Conservation (phyloP, 2,888 invertebrate genomes). For the Luperina nickerlii region DNA sequence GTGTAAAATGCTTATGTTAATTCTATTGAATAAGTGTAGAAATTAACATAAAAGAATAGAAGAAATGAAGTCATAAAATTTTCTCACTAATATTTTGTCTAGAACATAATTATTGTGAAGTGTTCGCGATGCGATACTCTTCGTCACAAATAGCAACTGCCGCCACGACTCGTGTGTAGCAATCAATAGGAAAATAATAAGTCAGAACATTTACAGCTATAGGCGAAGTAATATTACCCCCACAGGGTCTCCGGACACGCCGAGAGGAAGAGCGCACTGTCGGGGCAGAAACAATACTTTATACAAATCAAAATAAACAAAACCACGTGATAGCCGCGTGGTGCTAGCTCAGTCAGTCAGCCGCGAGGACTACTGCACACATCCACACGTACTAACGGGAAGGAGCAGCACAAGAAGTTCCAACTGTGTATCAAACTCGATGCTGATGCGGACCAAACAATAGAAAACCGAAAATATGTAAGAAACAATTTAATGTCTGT, state of each 20-base stretch:
- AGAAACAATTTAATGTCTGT: constrained; percentile 2
- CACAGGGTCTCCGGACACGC: constrained; percentile 82
- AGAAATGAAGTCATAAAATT: neutral
- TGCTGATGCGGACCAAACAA: neutral
- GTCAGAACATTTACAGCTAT: constrained; percentile 25
- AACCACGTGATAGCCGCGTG: neutral
- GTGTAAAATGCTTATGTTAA: neutral
- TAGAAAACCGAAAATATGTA: constrained; percentile 1
- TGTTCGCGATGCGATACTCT: constrained; percentile 1
- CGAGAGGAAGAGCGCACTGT: constrained; percentile 81
- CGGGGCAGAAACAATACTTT: constrained; percentile 72
- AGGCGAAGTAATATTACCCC: constrained; percentile 75
- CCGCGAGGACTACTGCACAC: neutral
- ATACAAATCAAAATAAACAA: constrained; percentile 41
- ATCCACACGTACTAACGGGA: neutral
- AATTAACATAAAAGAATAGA: neutral
- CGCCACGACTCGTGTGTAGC: constrained; percentile 35
- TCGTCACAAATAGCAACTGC: constrained; percentile 46
- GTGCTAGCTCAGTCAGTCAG: neutral
- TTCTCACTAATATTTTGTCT: neutral
- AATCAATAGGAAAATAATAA: constrained; percentile 41
- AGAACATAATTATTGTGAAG: neutral
- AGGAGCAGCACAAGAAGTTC: neutral
- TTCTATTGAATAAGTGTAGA: neutral
- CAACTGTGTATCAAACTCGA: neutral